Evolutionary conservation across 2,797 vertebrate genomes (phyloP), one percentile per base, ranked within the genome.

Genomic region (Syngnathus acus): DNA sequence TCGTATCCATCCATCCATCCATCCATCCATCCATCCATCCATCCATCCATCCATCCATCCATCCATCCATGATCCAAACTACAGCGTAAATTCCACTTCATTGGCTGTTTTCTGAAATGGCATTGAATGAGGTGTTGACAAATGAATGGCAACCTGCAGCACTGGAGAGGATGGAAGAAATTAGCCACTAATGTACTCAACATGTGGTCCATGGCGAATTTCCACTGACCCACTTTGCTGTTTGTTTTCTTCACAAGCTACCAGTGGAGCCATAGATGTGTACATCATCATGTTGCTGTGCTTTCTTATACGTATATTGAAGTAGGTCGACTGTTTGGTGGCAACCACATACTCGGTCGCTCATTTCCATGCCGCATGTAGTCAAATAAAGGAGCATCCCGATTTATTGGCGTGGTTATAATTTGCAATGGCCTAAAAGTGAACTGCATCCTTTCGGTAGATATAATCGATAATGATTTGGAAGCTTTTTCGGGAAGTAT

Each of bases 141-240:
- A 45, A 62, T 43, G 59, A 23, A 61, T 43, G 58, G 38, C 32
- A 38, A 60, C 58, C 26, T 14, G 10, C 54, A 57, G 54, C 26
- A 57, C 3, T 42, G 26, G 26, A 32, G 26, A 32, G 26, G 67
- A 76, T 65, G 68, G 73, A 78, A 73, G 13, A 19, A 77, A 72
- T 76, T 71, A 59, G 70, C 68, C 70, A 60, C 66, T 76, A 65
- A 86, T 72, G 67, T 64, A 26, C 62, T 76, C 65, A 69, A 14
- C 68, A 75, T 79, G 71, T 79, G 71, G 68, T 40, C 62, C 64
- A 19, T 72, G 62, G n/a, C 43, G 67, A 16, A 73, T 79, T 79
- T 81, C 59, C 42, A 71, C 16, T 83, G 76, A 83, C 68, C 81
- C 78, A 81, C 66, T 80, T 83, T 38, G 4, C 11, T 9, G 21